phyloP scores from a whole-genome alignment of 1,140 invertebrate genomes.

The Mesaphorura yosii region DNA sequence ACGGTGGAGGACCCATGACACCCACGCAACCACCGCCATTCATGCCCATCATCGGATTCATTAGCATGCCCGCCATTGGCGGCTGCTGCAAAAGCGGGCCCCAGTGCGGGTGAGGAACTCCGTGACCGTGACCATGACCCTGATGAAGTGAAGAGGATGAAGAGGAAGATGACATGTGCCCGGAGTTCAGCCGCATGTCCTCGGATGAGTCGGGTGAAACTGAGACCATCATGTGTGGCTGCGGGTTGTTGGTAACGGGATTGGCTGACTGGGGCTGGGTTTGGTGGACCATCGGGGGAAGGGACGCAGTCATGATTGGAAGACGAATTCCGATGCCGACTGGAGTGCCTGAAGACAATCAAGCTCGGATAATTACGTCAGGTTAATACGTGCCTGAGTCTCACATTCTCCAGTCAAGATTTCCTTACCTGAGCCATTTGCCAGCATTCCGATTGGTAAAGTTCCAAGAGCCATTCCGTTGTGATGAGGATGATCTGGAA shows the following conservation, averaged over 20 bases:
- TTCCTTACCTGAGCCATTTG: constrained; percentile 22
- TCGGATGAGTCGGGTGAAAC: constrained; percentile 29
- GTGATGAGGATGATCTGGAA: constrained; percentile 25
- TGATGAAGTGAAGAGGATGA: constrained; percentile 12
- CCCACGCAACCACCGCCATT: too few relatives aligned
- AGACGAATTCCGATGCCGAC: constrained; percentile 27
- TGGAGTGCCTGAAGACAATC: constrained; percentile 11
- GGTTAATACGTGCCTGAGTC: background rate
- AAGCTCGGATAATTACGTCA: background rate
- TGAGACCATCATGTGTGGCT: constrained; percentile 11
- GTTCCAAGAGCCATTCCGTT: constrained; percentile 27
- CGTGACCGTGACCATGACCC: background rate
- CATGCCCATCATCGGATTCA: constrained; percentile 51
- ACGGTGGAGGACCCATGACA: constrained; percentile 39
- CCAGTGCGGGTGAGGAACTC: constrained; percentile 35
- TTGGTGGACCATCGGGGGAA: constrained; percentile 7
- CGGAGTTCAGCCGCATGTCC: constrained; percentile 6
- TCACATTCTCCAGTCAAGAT: background rate
- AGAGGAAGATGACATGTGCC: constrained; percentile 5
- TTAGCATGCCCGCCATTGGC: constrained; percentile 39
- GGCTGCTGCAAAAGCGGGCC: constrained; percentile 35
- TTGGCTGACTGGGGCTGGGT: background rate
- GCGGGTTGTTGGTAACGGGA: constrained; percentile 4
- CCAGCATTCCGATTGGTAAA: constrained; percentile 32
- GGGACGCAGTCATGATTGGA: constrained; percentile 23